These are phyloP conservation scores for Monoplex corrugatus DNA, from an alignment of 2,888 invertebrate species.

Conservation along the genomic window DNA sequence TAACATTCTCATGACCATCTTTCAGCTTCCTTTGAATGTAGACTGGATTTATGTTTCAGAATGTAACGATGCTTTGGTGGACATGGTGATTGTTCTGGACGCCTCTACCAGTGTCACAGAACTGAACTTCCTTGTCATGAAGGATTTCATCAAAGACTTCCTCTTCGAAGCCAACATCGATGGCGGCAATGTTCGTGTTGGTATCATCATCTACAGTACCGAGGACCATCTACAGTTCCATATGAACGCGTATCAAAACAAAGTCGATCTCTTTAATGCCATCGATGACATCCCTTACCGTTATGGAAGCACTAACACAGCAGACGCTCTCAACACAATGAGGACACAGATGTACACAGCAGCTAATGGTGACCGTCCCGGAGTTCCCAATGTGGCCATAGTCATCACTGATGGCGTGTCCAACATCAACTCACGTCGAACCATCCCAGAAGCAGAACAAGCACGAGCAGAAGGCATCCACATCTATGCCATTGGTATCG, in stretches of 20 bases:
- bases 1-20: too few relatives aligned
- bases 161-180: constrained; percentile 62
- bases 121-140: constrained; percentile 68
- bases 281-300: constrained; percentile 63
- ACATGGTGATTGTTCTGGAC: constrained; percentile 71
- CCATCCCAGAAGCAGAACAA: constrained; percentile 68
- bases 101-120: constrained; percentile 70
- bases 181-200: constrained; percentile 58
- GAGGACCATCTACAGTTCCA: constrained; percentile 66
- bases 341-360: constrained; percentile 63
- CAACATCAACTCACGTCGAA: constrained; percentile 67
- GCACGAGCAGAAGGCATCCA: constrained; percentile 65
- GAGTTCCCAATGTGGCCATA: constrained; percentile 65
- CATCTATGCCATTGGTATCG: constrained; percentile 71
- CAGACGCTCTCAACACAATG: constrained; percentile 64
- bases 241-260: constrained; percentile 63
- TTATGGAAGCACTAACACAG: constrained; percentile 69
- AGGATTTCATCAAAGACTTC: constrained; percentile 66
- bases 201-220: constrained; percentile 65
- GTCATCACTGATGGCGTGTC: constrained; percentile 71
- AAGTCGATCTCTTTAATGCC: constrained; percentile 61
- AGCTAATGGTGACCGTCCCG: constrained; percentile 64
- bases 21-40: too few relatives aligned
- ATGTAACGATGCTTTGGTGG: constrained; percentile 59
- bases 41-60: constrained; percentile 50